These are phyloP conservation scores for Hyppa rectilinea DNA, from an alignment of 2,888 invertebrate species.

Conservation along the genomic window DNA sequence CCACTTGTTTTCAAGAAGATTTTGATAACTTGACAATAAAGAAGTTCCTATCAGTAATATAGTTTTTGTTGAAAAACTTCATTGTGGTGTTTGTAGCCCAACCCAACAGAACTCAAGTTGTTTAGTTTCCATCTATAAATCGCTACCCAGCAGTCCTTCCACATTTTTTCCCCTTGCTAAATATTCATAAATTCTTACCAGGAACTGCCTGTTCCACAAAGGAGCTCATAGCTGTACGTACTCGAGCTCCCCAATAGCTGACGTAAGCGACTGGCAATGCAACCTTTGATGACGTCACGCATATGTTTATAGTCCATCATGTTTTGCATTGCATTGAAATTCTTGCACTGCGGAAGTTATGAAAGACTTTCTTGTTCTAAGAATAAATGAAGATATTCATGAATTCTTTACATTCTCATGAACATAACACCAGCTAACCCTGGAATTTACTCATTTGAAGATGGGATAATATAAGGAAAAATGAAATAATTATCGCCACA, in stretches of 20 bases:
- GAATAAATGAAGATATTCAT: not conserved
- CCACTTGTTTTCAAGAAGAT: too few relatives aligned
- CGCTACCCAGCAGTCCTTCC: too few relatives aligned
- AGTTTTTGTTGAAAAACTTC: not conserved
- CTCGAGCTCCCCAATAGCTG: conserved; percentile 47
- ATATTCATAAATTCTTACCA: conserved; percentile 28
- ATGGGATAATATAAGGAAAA: not conserved
- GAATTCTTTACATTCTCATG: not conserved
- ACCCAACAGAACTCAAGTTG: not conserved
- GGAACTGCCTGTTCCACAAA: conserved; percentile 1
- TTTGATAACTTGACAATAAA: not conserved
- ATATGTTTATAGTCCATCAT: too few relatives aligned
- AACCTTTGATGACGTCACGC: conserved; percentile 61
- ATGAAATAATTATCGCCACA: too few relatives aligned
- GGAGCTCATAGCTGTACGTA: conserved; percentile 3
- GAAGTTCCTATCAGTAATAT: not conserved
- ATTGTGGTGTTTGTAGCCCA: not conserved
- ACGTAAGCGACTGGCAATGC: conserved; percentile 63
- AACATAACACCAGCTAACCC: too few relatives aligned
- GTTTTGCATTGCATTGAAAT: conserved; percentile 17
- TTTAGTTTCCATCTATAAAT: not conserved
- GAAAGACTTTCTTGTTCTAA: conserved; percentile 7
- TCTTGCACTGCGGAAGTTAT: conserved; percentile 28
- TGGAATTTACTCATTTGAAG: too few relatives aligned
- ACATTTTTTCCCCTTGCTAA: too few relatives aligned